phyloP scores from a whole-genome alignment of 2,797 vertebrate genomes.

The Eulemur mongoz region DNA sequence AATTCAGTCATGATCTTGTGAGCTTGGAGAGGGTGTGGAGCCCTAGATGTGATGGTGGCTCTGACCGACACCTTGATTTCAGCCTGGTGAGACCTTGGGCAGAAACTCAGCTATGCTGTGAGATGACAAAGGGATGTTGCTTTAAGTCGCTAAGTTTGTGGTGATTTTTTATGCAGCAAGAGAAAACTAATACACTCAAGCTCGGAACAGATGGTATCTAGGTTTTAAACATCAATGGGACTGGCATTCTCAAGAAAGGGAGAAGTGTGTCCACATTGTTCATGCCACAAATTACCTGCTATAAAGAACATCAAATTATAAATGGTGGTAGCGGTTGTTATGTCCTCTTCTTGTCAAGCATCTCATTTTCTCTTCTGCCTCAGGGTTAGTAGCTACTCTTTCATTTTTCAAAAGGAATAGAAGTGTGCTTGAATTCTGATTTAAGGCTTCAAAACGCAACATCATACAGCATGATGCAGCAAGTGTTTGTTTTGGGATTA shows the following conservation, averaged over 20 bases:
- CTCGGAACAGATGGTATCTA: not conserved
- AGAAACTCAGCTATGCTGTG: not conserved
- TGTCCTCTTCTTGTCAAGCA: constrained; percentile 52
- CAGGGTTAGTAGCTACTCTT: constrained; percentile 23
- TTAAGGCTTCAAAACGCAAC: constrained; percentile 27
- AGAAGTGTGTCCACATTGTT: not conserved
- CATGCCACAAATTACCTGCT: constrained; percentile 62
- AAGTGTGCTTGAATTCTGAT: constrained; percentile 40
- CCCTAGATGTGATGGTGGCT: not conserved
- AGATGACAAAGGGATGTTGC: not conserved
- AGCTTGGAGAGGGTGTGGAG: not conserved
- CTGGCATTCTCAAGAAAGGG: constrained; percentile 17
- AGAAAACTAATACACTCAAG: not conserved
- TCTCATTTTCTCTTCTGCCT: constrained; percentile 66
- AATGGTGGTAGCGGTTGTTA: constrained; percentile 57
- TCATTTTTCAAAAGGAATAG: constrained; percentile 49
- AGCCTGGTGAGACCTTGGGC: not conserved
- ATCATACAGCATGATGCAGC: not conserved
- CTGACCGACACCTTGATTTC: not conserved
- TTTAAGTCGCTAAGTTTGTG: not conserved
- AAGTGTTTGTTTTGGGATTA: constrained; percentile 31
- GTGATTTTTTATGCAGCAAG: not conserved
- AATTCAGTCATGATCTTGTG: not conserved
- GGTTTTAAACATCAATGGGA: not conserved
- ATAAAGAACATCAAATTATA: constrained; percentile 58